phyloP scores from a whole-genome alignment of 35 echinoderm and acorn worm genomes.

The Acanthaster planci region DNA sequence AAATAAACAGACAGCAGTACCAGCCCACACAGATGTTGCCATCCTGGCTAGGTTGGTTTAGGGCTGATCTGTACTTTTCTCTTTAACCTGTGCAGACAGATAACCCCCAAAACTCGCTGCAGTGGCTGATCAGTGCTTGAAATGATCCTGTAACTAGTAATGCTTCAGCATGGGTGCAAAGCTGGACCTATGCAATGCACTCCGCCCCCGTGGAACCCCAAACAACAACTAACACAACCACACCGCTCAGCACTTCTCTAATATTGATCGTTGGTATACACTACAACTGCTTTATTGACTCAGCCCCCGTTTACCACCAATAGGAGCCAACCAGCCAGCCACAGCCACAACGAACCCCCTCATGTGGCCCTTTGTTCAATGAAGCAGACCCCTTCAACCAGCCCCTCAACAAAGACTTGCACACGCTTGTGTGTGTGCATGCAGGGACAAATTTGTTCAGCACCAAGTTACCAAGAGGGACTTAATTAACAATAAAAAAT shows the following conservation, averaged over 20 bases:
- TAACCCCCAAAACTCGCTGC: background rate
- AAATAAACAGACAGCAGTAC: background rate
- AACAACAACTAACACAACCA: slow-evolving; percentile 19
- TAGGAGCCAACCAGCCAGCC: background rate
- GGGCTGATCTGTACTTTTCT: background rate
- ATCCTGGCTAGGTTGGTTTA: background rate
- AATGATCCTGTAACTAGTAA: too few relatives aligned
- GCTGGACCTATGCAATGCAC: background rate
- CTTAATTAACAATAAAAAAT: slow-evolving; percentile 4
- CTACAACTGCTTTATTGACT: slow-evolving; percentile 31
- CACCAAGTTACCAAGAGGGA: slow-evolving; percentile 4
- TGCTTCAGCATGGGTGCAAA: background rate
- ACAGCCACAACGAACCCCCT: background rate
- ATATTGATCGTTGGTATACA: slow-evolving; percentile 7
- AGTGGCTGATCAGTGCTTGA: too few relatives aligned
- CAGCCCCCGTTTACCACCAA: slow-evolving; percentile 33
- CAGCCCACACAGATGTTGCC: background rate
- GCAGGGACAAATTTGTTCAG: background rate
- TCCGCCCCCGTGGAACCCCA: background rate
- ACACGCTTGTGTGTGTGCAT: background rate
- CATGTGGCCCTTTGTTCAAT: background rate
- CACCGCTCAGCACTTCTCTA: background rate
- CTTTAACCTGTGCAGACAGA: background rate
- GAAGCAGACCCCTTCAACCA: background rate
- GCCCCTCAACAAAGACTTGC: slow-evolving; percentile 6